phyloP scores from a whole-genome alignment of 2,797 vertebrate species.

The Hephaestus fuliginosus region DNA sequence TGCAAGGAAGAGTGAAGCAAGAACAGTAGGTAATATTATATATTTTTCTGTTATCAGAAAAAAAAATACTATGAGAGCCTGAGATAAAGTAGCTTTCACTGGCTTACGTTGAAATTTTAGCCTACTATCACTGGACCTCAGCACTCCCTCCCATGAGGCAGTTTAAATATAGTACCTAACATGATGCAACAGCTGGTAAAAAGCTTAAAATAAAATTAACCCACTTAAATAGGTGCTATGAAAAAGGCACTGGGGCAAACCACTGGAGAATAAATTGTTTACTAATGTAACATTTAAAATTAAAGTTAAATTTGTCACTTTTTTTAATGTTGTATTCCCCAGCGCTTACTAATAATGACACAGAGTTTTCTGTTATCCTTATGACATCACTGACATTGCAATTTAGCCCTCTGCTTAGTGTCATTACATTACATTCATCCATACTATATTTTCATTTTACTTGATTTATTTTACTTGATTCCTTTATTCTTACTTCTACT shows the following conservation, averaged over 20 bases:
- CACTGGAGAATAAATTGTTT: conserved; percentile 37
- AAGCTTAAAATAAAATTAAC: conserved; percentile 78
- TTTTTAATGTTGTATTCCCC: neutral
- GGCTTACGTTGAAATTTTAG: conserved; percentile 73
- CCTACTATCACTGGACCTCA: conserved; percentile 64
- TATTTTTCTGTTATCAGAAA: conserved; percentile 33
- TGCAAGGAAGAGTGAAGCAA: conserved; percentile 36
- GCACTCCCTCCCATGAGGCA: conserved; percentile 63
- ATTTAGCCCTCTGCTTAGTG: conserved; percentile 41
- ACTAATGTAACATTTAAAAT: conserved; percentile 32
- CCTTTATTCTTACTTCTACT: neutral
- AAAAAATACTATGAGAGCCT: conserved; percentile 27
- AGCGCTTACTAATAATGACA: conserved; percentile 24
- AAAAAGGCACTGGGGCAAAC: conserved; percentile 50
- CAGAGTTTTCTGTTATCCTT: conserved; percentile 39
- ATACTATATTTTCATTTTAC: neutral
- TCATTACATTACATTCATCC: conserved; percentile 27
- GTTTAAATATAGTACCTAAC: conserved; percentile 80
- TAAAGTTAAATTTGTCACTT: conserved; percentile 12
- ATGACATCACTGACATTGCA: conserved; percentile 37
- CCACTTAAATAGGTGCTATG: conserved; percentile 53
- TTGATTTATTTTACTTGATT: neutral
- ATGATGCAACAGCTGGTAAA: conserved; percentile 83
- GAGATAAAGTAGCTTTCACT: conserved; percentile 42
- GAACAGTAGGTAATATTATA: conserved; percentile 7